Evolutionary conservation across 1,140 invertebrate species (phyloP).

Genomic region (Caenorhabditis inopinata): DNA sequence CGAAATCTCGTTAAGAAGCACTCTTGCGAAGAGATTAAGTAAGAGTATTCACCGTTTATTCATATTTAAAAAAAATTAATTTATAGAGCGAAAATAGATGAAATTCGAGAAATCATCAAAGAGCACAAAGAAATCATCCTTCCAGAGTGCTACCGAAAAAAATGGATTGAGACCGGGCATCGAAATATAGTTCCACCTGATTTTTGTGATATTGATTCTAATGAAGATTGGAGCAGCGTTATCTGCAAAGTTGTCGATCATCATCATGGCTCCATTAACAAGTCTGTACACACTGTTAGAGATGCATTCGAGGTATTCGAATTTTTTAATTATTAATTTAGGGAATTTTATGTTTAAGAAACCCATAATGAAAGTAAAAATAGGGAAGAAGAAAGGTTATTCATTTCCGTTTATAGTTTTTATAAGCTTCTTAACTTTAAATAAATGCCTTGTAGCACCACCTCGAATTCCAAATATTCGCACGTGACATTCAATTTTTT

Average conservation of each 20-base stretch:
- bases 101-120: conserved; percentile 4
- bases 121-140: background rate
- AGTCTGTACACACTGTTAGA: background rate
- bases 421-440: background rate
- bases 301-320: background rate
- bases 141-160: background rate
- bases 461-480: too few species aligned
- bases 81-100: background rate
- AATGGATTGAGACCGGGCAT: background rate
- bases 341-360: background rate
- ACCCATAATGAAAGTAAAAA: background rate
- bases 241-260: background rate
- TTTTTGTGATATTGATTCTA: background rate
- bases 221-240: background rate
- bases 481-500: background rate
- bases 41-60: background rate
- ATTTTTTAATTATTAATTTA: background rate
- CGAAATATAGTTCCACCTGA: background rate
- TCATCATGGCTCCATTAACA: background rate
- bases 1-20: background rate
- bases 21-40: background rate
- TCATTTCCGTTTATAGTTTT: too few species aligned
- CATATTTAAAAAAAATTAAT: background rate
- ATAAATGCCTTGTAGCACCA: background rate
- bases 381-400: background rate